Percentiles rank a stretch among this genome's conserved stretches.
phyloP scores from a whole-genome alignment of 2,113 vertebrate species.

The Xenopus borealis region DNA sequence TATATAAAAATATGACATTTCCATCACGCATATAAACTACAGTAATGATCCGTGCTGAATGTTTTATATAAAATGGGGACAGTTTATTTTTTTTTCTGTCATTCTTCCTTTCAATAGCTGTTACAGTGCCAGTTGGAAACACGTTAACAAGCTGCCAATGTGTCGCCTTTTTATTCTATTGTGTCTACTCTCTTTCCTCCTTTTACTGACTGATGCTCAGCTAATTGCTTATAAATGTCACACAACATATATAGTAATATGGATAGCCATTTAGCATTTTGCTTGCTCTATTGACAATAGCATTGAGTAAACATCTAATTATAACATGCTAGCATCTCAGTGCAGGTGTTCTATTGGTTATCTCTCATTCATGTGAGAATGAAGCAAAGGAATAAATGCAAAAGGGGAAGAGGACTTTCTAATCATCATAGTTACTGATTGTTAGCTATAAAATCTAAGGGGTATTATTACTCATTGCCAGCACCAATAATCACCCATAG shows the following conservation, averaged over 20 bases:
- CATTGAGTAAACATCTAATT: not conserved
- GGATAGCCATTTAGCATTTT: slow-evolving; percentile 15
- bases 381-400: not conserved
- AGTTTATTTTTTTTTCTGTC: too few species aligned
- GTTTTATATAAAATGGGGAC: too few species aligned
- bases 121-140: too few species aligned
- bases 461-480: not conserved
- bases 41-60: too few species aligned
- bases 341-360: not conserved
- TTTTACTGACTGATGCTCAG: not conserved
- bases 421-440: slow-evolving; percentile 1
- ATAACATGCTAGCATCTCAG: not conserved
- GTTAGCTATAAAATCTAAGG: slow-evolving; percentile 5
- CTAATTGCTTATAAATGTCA: slow-evolving; percentile 9
- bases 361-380: slow-evolving; percentile 2
- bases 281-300: not conserved
- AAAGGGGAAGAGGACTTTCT: not conserved
- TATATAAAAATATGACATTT: too few species aligned
- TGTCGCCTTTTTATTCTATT: too few species aligned
- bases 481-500: not conserved
- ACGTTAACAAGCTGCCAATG: too few species aligned
- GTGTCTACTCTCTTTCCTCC: too few species aligned
- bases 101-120: too few species aligned
- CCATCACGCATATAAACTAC: too few species aligned
- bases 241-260: not conserved